Conservation (phyloP, 1,140 invertebrate genomes). For the Leptinotarsa defecta region DNA sequence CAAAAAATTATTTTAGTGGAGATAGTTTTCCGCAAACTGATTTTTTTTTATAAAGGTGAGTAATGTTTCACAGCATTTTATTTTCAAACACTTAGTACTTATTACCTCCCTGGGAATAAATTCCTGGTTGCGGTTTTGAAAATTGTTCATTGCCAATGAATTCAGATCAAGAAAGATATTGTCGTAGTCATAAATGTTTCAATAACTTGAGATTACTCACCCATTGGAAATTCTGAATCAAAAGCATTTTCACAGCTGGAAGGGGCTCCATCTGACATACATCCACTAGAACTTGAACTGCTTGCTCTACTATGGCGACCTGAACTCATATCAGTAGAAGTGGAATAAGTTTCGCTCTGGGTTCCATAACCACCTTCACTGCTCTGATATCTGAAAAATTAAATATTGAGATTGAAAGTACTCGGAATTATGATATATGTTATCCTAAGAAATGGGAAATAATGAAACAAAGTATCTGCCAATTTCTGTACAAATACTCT, state of each 20-base stretch:
- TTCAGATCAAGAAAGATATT: not conserved
- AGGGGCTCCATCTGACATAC: constrained; percentile 74
- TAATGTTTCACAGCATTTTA: too few species aligned
- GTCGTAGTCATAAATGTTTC: not conserved
- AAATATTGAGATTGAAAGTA: too few species aligned
- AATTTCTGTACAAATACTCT: too few species aligned
- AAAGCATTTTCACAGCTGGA: constrained; percentile 76
- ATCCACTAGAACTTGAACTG: constrained; percentile 80
- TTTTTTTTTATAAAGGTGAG: too few species aligned
- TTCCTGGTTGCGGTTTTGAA: not conserved
- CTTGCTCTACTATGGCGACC: constrained; percentile 70
- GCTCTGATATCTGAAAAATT: constrained; percentile 44
- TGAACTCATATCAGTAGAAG: constrained; percentile 51
- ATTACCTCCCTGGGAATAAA: not conserved
- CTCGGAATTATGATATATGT: too few species aligned
- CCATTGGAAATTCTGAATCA: constrained; percentile 74
- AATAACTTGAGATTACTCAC: constrained; percentile 51
- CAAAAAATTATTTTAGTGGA: not conserved
- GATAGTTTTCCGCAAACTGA: not conserved
- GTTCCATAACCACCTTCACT: constrained; percentile 55
- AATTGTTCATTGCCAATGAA: not conserved
- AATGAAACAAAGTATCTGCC: too few species aligned
- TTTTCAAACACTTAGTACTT: not conserved
- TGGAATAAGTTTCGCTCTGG: constrained; percentile 53
- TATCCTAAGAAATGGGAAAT: too few species aligned